phyloP scores from a whole-genome alignment of 2,113 vertebrate genomes.

The Bubo blakistoni region DNA sequence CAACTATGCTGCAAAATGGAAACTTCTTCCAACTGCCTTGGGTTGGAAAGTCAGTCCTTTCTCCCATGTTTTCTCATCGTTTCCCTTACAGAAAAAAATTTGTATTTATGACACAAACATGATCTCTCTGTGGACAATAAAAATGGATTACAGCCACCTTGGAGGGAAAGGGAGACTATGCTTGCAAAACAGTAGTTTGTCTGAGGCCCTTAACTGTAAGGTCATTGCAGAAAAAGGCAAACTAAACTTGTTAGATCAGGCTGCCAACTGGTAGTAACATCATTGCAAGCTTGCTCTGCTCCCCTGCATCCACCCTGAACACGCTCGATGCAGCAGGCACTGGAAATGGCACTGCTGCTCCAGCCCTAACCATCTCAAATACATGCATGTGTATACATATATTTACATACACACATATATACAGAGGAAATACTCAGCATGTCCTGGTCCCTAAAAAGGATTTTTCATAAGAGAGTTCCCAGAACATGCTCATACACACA shows the following conservation, averaged over 20 bases:
- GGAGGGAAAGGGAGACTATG: background rate
- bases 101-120: background rate
- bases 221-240: background rate
- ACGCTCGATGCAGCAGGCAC: background rate
- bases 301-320: background rate
- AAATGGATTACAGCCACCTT: background rate
- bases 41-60: background rate
- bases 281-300: background rate
- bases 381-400: rapidly evolving
- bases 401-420: rapidly evolving
- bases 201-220: background rate
- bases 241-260: background rate
- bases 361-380: background rate
- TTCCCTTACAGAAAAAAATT: background rate
- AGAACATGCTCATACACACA: background rate
- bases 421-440: background rate
- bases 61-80: background rate
- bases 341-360: background rate
- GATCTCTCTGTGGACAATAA: background rate
- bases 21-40: background rate
- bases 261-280: background rate
- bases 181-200: background rate
- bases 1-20: background rate
- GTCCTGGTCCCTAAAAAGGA: background rate
- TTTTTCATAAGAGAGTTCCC: background rate